Conservation (phyloP, 2,888 invertebrate species). For the Drosophila nr. perissopoda region DNA sequence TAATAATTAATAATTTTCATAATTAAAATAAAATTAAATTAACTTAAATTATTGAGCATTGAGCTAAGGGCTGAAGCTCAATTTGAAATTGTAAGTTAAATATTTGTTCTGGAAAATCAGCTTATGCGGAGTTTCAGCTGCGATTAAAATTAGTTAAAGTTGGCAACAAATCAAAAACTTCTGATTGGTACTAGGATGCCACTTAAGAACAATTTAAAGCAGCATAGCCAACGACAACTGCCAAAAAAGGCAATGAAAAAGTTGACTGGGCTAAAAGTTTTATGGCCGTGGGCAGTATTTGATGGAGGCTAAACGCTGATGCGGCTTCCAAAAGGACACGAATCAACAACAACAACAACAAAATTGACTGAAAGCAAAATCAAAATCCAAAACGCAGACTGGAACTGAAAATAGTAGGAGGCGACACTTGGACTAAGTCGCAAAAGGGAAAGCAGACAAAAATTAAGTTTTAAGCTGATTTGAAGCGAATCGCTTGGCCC, state of each 20-base stretch:
- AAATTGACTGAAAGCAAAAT: background rate
- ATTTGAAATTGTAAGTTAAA: background rate
- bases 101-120: background rate
- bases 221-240: background rate
- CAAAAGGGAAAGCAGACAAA: conserved; percentile 49
- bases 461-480: conserved; percentile 74
- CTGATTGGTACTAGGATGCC: background rate
- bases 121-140: background rate
- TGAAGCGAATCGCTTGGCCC: conserved; percentile 15
- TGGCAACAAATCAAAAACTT: background rate
- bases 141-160: background rate
- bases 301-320: conserved; percentile 32
- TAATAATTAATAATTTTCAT: no score
- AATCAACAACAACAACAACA: background rate
- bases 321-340: conserved; percentile 1
- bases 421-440: conserved; percentile 18
- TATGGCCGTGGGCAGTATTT: conserved; percentile 49
- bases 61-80: background rate
- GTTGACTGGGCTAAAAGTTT: conserved; percentile 49
- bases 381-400: background rate
- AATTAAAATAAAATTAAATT: no score
- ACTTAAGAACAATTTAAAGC: conserved; percentile 1
- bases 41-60: background rate
- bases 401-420: background rate
- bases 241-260: background rate